Conservation (phyloP, 2,797 vertebrate genomes). For the Muscicapa comitata region DNA sequence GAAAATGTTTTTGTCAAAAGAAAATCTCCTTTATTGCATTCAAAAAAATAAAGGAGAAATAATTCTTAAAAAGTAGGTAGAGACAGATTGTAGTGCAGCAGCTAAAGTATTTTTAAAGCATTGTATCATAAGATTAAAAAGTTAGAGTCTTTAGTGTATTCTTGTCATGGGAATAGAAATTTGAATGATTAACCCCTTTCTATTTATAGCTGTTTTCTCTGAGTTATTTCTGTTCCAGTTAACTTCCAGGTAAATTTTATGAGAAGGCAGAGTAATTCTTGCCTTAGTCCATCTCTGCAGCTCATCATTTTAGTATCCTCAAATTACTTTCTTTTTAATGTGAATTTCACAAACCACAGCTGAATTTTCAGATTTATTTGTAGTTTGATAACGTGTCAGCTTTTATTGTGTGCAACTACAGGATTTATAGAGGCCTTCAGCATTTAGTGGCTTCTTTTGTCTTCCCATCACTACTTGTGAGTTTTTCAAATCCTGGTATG, state of each 20-base stretch:
- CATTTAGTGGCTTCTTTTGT: not conserved
- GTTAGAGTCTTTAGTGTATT: not conserved
- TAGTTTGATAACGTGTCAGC: not conserved
- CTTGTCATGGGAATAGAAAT: not conserved
- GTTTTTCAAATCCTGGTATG: not conserved
- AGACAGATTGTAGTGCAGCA: not conserved
- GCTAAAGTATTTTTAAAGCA: not conserved
- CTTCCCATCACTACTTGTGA: not conserved
- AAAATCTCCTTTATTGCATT: not conserved
- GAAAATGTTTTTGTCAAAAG: not conserved
- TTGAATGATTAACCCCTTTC: conserved; percentile 19
- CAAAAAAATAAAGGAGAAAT: not conserved
- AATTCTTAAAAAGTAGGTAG: not conserved
- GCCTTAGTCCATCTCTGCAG: not conserved
- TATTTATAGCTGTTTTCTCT: conserved; percentile 24
- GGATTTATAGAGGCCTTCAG: not conserved
- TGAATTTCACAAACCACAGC: not conserved
- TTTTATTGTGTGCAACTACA: not conserved
- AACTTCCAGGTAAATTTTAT: not conserved
- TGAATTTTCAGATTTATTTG: not conserved
- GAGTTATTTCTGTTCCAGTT: conserved; percentile 1
- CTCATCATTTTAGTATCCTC: not conserved
- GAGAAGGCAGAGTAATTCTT: not conserved
- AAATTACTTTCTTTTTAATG: not conserved
- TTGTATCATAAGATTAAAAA: not conserved